Percentiles rank a stretch among this genome's conserved stretches.
Evolutionary conservation across 2,888 invertebrate species (phyloP).

Genomic region (Tipula vernalis): DNA sequence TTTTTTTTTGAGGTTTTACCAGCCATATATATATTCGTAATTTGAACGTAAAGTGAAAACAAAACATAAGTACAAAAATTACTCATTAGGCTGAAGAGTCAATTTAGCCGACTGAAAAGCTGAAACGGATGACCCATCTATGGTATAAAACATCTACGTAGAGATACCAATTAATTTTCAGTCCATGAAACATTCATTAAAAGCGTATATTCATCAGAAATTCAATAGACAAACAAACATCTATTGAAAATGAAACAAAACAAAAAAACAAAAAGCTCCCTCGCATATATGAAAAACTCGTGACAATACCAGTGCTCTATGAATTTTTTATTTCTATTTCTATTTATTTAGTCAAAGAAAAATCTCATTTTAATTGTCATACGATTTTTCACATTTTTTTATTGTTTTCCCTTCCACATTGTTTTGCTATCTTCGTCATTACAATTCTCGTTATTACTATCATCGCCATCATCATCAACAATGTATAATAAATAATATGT

Average conservation of each 20-base stretch:
- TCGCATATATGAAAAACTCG: not conserved
- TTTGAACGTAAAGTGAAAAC: too few species aligned
- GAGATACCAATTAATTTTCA: not conserved
- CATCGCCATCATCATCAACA: not conserved
- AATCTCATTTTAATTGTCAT: not conserved
- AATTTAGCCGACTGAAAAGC: not conserved
- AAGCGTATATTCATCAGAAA: not conserved
- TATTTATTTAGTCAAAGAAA: not conserved
- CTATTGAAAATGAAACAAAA: not conserved
- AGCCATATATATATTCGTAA: too few species aligned
- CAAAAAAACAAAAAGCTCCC: not conserved
- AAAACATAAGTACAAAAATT: too few species aligned
- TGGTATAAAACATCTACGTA: not conserved
- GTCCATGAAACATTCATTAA: not conserved
- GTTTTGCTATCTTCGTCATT: not conserved
- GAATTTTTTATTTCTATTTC: not conserved
- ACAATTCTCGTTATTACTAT: not conserved
- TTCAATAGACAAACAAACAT: not conserved
- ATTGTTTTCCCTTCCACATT: not conserved
- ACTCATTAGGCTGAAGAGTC: too few species aligned
- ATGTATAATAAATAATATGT: too few species aligned
- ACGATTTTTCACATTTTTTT: not conserved
- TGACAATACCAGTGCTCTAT: not conserved
- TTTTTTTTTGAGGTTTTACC: too few species aligned
- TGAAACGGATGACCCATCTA: not conserved